Evolutionary conservation across 2,888 invertebrate species (phyloP).

Genomic region (Drosophila testacea): DNA sequence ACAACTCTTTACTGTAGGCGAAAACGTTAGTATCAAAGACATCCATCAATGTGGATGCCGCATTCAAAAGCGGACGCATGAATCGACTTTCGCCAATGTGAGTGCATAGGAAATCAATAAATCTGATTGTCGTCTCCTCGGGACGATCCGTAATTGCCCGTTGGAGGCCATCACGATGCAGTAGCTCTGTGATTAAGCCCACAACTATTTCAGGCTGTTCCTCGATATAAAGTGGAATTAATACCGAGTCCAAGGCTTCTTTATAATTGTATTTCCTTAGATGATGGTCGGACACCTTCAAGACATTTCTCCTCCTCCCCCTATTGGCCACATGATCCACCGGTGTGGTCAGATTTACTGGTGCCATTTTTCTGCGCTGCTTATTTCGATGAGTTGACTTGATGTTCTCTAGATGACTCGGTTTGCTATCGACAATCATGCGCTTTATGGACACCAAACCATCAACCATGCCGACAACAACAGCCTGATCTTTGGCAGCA

Average conservation of each 20-base stretch:
- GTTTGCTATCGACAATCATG: constrained; percentile 87
- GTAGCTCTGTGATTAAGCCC: constrained; percentile 93
- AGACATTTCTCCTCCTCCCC: constrained; percentile 61
- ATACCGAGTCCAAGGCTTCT: constrained; percentile 91
- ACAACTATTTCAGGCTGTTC: constrained; percentile 92
- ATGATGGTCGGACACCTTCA: constrained; percentile 88
- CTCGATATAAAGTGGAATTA: constrained; percentile 87
- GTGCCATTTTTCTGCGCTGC: background rate
- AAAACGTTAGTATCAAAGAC: constrained; percentile 89
- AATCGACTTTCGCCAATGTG: constrained; percentile 91
- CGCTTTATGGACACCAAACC: constrained; percentile 95
- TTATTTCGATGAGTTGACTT: constrained; percentile 10
- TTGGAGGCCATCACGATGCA: constrained; percentile 91
- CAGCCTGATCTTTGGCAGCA: constrained; percentile 90
- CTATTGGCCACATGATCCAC: constrained; percentile 87
- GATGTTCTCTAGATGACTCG: constrained; percentile 80
- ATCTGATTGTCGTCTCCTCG: constrained; percentile 87
- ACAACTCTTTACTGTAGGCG: constrained; percentile 87
- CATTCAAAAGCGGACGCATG: constrained; percentile 90
- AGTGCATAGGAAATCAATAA: constrained; percentile 91
- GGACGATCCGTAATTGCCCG: constrained; percentile 91
- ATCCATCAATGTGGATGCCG: constrained; percentile 91
- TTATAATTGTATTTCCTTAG: constrained; percentile 93
- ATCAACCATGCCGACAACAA: constrained; percentile 97
- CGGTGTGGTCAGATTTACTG: constrained; percentile 51